These are phyloP conservation scores for fruit fly (Drosophila melanogaster) DNA, from an alignment of 1,140 invertebrate genomes.

Conservation along the genomic window DNA sequence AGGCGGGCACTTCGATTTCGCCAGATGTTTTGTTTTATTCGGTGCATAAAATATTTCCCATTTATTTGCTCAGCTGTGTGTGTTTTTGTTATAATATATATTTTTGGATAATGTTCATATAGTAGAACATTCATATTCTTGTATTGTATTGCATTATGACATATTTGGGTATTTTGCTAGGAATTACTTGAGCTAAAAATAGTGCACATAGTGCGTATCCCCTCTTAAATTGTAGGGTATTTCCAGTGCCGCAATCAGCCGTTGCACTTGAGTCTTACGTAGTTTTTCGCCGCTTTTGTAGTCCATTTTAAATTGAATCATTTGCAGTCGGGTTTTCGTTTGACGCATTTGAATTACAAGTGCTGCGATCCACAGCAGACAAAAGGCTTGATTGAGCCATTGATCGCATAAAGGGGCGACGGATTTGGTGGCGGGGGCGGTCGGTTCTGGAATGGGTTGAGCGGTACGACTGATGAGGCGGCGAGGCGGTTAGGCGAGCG, in stretches of 20 bases:
- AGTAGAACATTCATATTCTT: no score
- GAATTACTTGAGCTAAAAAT: no score
- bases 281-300: conserved; percentile 17
- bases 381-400: conserved; percentile 39
- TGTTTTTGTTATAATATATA: no score
- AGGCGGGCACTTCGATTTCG: not conserved
- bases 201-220: no score
- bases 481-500: conserved; percentile 4
- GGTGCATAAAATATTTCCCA: no score
- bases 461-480: not conserved
- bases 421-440: no score
- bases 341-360: conserved; percentile 64
- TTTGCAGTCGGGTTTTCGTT: conserved; percentile 51
- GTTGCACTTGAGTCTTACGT: not conserved
- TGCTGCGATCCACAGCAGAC: conserved; percentile 1
- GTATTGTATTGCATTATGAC: no score
- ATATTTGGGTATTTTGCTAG: no score
- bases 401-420: conserved; percentile 13
- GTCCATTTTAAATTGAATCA: conserved; percentile 52
- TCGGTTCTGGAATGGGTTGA: no score
- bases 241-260: not conserved
- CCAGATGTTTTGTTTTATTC: no score
- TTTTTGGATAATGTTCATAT: no score
- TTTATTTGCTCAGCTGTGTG: no score
- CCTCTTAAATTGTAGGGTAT: not conserved